A percentile compares a stretch with the other conserved stretches of the same genome.
Conservation (phyloP, 2,113 vertebrate genomes). For the Bucco capensis region DNA sequence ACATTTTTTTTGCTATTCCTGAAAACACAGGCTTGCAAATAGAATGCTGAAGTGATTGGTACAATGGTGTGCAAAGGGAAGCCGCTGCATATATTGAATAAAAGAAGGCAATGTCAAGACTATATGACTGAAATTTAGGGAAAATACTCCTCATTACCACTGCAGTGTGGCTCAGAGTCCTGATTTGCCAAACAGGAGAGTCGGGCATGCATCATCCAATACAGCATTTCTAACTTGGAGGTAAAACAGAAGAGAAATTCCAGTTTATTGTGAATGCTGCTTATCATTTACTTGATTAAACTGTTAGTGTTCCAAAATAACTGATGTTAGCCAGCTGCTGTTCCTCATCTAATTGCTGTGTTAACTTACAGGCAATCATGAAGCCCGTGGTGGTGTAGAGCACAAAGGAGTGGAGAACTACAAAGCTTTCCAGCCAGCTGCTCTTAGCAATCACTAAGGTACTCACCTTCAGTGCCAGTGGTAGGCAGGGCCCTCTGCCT, state of each 20-base stretch:
- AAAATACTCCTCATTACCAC: background rate
- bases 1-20: background rate
- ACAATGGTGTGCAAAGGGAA: background rate
- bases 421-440: background rate
- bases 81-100: background rate
- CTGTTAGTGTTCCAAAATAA: background rate
- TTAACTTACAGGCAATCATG: background rate
- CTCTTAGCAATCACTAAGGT: background rate
- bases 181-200: background rate
- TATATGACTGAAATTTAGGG: background rate
- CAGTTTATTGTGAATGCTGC: background rate
- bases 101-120: background rate
- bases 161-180: background rate
- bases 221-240: background rate
- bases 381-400: background rate
- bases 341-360: background rate
- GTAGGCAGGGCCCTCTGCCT: background rate
- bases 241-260: background rate
- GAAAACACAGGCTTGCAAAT: background rate
- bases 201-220: background rate
- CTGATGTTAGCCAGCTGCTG: background rate
- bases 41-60: background rate
- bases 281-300: background rate
- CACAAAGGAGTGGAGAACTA: background rate
- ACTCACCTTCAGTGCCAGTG: background rate